Evolutionary conservation across 2,113 vertebrate genomes (phyloP).

Genomic region (Vidua macroura): DNA sequence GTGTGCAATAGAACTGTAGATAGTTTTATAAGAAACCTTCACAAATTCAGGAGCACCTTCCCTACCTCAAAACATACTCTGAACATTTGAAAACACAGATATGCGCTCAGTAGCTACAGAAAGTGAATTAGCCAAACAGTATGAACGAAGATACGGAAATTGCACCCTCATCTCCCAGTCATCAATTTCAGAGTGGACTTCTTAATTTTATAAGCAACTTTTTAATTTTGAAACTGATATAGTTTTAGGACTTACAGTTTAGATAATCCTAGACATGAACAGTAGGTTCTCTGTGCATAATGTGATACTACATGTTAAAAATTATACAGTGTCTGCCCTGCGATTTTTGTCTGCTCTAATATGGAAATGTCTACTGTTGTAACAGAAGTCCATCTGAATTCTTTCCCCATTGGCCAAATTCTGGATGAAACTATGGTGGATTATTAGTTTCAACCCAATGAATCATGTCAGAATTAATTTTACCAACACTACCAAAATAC

Average conservation of each 20-base stretch:
- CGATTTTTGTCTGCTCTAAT: neutral
- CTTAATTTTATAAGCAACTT: neutral
- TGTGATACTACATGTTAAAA: neutral
- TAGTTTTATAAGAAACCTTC: neutral
- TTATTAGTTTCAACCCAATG: neutral
- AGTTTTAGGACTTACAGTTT: neutral
- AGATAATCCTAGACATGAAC: neutral
- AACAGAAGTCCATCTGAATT: neutral
- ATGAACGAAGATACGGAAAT: neutral
- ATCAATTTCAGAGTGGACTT: neutral
- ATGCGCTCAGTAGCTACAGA: neutral
- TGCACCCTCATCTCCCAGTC: neutral
- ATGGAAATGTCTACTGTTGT: neutral
- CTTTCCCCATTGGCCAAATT: neutral
- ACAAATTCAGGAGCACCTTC: neutral
- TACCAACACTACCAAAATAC: neutral
- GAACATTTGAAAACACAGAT: neutral
- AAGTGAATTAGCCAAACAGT: neutral
- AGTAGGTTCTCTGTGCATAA: neutral
- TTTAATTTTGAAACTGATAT: neutral
- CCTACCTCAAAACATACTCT: neutral
- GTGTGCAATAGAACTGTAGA: neutral
- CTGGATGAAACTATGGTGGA: neutral
- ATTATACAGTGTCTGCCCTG: neutral
- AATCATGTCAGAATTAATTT: neutral